Conservation (phyloP, 1,140 invertebrate species). For the Dinoponera quadriceps region DNA sequence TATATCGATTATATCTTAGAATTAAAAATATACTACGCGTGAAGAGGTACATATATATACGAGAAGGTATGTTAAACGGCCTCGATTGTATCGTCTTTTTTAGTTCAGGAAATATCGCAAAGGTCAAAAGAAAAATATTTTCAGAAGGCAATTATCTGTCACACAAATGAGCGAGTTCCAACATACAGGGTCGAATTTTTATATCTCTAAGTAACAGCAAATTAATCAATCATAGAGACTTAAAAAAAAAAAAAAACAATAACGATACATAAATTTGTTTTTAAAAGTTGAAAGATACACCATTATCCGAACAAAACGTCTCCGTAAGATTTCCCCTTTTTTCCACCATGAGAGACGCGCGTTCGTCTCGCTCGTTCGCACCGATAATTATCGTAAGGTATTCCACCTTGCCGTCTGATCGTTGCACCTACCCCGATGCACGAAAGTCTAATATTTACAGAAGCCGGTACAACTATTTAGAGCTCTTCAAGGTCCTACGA, state of each 20-base stretch:
- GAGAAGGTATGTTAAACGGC: too few relatives aligned
- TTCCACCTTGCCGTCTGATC: conserved; percentile 22
- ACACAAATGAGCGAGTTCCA: too few relatives aligned
- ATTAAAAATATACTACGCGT: neutral
- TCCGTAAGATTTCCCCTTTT: neutral
- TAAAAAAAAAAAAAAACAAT: conserved; percentile 9
- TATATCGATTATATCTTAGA: neutral
- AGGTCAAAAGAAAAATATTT: too few relatives aligned
- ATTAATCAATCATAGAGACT: neutral
- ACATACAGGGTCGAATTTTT: too few relatives aligned
- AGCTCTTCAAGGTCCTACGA: conserved; percentile 43
- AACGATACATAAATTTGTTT: neutral
- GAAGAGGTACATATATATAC: neutral
- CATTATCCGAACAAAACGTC: neutral
- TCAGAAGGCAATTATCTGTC: too few relatives aligned
- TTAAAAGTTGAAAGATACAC: neutral
- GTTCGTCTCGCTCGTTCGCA: neutral
- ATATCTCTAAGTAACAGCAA: too few relatives aligned
- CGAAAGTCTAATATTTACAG: conserved; percentile 67
- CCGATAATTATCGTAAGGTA: neutral
- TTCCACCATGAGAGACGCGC: neutral
- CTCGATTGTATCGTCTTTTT: too few relatives aligned
- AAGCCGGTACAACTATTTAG: conserved; percentile 49
- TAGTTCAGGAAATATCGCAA: too few relatives aligned
- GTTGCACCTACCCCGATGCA: conserved; percentile 56